Percentiles rank a stretch among this genome's conserved stretches.
These are phyloP conservation scores for Ectropis crepuscularia DNA, from an alignment of 2,888 invertebrate species.

Conservation along the genomic window DNA sequence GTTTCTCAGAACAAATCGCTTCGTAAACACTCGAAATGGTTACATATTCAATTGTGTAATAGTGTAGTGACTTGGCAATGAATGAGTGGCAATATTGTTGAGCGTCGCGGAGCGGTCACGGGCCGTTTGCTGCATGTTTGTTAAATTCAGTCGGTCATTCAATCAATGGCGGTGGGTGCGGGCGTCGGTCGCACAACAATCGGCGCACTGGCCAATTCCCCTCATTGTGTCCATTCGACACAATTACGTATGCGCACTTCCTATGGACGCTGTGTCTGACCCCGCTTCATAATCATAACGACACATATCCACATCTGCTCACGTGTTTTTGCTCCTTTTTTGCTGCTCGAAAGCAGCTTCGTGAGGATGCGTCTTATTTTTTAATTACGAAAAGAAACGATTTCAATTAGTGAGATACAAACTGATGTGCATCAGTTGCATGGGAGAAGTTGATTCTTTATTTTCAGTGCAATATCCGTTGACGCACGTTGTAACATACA, in stretches of 20 bases:
- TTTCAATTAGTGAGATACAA: conserved; percentile 52
- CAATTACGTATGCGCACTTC: conserved; percentile 81
- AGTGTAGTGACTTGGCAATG: conserved; percentile 34
- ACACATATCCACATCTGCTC: conserved; percentile 63
- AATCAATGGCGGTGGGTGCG: conserved; percentile 81
- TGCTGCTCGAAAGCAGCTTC: conserved; percentile 35
- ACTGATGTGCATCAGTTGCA: conserved; percentile 41
- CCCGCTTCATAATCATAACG: conserved; percentile 52
- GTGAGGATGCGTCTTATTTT: conserved; percentile 58
- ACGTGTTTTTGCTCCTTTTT: conserved; percentile 54
- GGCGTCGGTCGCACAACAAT: conserved; percentile 83
- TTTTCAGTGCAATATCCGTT: conserved; percentile 22
- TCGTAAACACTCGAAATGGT: conserved; percentile 23
- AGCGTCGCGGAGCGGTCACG: conserved; percentile 55
- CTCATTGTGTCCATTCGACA: conserved; percentile 80
- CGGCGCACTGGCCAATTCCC: conserved; percentile 80
- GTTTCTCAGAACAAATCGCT: conserved; percentile 14
- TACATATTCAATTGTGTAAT: conserved; percentile 29
- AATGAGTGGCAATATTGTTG: conserved; percentile 39
- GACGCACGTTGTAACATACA: conserved; percentile 10
- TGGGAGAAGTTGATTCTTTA: conserved; percentile 41
- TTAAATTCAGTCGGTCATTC: conserved; percentile 78
- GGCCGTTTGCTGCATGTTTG: conserved; percentile 68
- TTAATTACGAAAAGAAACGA: conserved; percentile 53
- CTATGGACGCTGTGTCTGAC: conserved; percentile 56